Evolutionary conservation across 2,888 invertebrate genomes (phyloP).

Genomic region (Andrena bucephala): DNA sequence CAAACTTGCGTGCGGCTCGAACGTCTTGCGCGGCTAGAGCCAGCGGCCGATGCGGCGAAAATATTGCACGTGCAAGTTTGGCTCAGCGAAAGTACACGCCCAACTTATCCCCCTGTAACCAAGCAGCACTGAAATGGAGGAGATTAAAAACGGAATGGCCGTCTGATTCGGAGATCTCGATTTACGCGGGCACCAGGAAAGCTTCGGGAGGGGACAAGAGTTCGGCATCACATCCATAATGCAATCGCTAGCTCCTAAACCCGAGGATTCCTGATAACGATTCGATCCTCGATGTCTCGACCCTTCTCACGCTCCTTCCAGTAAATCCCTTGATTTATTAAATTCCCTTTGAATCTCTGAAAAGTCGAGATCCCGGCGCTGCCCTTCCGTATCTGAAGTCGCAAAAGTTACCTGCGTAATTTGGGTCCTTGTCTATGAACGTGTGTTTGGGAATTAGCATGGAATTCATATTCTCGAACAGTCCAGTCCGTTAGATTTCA

Average conservation of each 20-base stretch:
- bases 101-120: too few species aligned
- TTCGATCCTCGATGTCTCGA: slow-evolving; percentile 1
- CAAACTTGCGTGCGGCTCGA: neutral
- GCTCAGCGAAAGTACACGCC: too few species aligned
- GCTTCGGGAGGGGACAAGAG: neutral
- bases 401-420: neutral
- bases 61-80: neutral
- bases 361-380: neutral
- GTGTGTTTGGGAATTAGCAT: too few species aligned
- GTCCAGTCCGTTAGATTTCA: too few species aligned
- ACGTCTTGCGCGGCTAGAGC: neutral
- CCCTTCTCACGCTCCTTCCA: neutral
- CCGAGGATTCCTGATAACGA: slow-evolving; percentile 8
- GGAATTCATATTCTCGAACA: too few species aligned
- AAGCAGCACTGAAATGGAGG: too few species aligned
- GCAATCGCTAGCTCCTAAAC: neutral
- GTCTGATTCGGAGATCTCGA: too few species aligned
- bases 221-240: neutral
- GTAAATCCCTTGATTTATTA: slow-evolving; percentile 4
- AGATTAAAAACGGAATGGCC: too few species aligned
- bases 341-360: neutral
- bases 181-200: too few species aligned
- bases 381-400: neutral
- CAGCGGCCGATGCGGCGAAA: neutral
- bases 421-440: too few species aligned